Evolutionary conservation across 2,797 vertebrate genomes (phyloP), one percentile per base, ranked within the genome.

Genomic region (Coreius guichenoti): DNA sequence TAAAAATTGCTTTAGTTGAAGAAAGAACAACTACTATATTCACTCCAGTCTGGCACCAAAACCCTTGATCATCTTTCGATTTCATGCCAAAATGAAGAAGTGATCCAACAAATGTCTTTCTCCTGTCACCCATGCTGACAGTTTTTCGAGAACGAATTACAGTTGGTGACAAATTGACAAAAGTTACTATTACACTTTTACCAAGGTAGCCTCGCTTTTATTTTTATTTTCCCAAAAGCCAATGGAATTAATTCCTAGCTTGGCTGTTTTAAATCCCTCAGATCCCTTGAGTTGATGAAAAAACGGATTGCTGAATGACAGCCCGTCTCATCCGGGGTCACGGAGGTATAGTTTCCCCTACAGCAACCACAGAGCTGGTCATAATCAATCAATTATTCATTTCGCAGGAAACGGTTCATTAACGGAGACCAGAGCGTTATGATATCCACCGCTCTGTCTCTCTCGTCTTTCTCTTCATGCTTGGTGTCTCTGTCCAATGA

Each of bases 371-470:
- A 85, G 21, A 63, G 76, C 67, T 58, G 68, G 54, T 75, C 68
- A 86, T 81, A 54, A 67, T 81, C 73, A 73, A 33, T 82, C 56
- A 73, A 56, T 87, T 81, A 63, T 87, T 87, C 43, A 87, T 74
- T 85, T 79, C 0, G 49, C 56, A 65, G 79, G 84, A 86, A 86
- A 29, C 54, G 79, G 29, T 74, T 86, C 72, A 86, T 86, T 67
- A 83, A 54, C 72, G 11, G 29, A 70, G 76, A 54, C 77, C 43
- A 72, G 56, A 49, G 65, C 9, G 31, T 72, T 49, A 23, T 51
- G 77, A 73, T 80, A 70, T n/a, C 67, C 51, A 43, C 88, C 45
- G 39, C 21, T 39, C 31, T 21, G 69, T 72, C 51, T 36, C 58
- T 51, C 49, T 29, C 21, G 54, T 58, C 61, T 76, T 69, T 26